Evolutionary conservation across 2,113 vertebrate species (phyloP).

Genomic region (Meriones unguiculatus): DNA sequence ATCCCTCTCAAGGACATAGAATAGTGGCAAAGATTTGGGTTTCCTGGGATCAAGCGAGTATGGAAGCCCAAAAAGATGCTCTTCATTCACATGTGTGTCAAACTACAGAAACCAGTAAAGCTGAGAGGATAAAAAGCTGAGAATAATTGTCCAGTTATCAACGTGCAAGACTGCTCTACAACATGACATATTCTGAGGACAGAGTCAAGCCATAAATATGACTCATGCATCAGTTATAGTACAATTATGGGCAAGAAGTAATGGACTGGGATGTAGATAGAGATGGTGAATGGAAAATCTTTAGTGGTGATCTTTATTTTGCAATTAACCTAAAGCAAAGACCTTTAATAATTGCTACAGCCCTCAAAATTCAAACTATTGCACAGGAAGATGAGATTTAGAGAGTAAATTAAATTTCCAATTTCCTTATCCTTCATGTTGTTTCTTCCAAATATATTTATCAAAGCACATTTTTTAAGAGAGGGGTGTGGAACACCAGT

Average conservation of each 20-base stretch:
- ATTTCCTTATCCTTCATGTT: not conserved
- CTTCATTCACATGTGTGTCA: not conserved
- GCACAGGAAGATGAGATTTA: not conserved
- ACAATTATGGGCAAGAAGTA: not conserved
- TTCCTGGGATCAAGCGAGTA: not conserved
- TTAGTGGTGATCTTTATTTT: slow-evolving; percentile 13
- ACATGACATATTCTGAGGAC: not conserved
- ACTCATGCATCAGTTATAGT: not conserved
- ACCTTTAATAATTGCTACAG: not conserved
- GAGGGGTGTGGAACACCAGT: slow-evolving; percentile 43
- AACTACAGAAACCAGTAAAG: not conserved
- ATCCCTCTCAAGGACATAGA: not conserved
- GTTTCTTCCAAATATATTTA: slow-evolving; percentile 68
- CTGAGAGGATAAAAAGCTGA: not conserved
- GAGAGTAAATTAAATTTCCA: not conserved
- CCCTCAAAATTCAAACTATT: not conserved
- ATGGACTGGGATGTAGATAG: too few relatives aligned
- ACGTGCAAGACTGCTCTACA: not conserved
- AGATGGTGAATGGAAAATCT: not conserved
- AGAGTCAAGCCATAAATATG: not conserved
- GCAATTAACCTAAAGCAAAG: not conserved
- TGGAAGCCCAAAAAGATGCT: not conserved
- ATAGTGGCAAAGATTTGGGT: not conserved
- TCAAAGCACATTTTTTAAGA: slow-evolving; percentile 61
- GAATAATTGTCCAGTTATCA: not conserved